phyloP scores from a whole-genome alignment of 2,797 vertebrate genomes.

The Micropoecilia bifurca region DNA sequence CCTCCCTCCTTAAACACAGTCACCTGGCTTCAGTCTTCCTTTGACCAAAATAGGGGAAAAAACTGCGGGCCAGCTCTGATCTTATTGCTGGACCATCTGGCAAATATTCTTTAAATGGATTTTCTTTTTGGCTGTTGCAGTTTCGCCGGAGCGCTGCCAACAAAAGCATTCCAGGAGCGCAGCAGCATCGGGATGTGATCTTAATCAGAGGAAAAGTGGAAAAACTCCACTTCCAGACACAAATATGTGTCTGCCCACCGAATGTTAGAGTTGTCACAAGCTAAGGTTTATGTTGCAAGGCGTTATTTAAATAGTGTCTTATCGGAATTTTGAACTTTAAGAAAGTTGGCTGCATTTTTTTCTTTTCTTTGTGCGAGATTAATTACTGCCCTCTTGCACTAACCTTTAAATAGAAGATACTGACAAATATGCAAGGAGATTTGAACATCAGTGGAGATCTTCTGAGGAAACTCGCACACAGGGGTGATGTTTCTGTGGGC shows the following conservation, averaged over 20 bases:
- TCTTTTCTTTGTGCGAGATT: background rate
- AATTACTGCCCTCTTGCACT: background rate
- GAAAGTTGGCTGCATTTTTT: background rate
- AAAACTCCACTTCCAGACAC: conserved; percentile 56
- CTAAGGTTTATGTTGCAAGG: conserved; percentile 17
- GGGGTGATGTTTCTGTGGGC: background rate
- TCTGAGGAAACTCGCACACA: background rate
- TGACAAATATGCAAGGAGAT: background rate
- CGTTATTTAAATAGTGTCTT: background rate
- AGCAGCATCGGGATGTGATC: conserved; percentile 72
- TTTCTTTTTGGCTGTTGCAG: conserved; percentile 71
- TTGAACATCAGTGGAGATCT: background rate
- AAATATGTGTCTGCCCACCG: conserved; percentile 39
- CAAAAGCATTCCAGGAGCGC: conserved; percentile 79
- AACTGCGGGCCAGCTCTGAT: conserved; percentile 42
- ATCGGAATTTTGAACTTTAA: background rate
- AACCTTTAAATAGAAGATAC: background rate
- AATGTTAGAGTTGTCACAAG: conserved; percentile 16
- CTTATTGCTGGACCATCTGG: conserved; percentile 34
- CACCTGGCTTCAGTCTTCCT: conserved; percentile 58
- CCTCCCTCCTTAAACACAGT: conserved; percentile 18
- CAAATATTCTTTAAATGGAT: conserved; percentile 63
- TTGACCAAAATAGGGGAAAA: conserved; percentile 80
- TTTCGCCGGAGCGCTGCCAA: conserved; percentile 75
- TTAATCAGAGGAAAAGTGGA: conserved; percentile 75